Percentiles rank a stretch among this genome's conserved stretches.
phyloP scores from a whole-genome alignment of 2,888 invertebrate species.

The Tortricodes alternella region DNA sequence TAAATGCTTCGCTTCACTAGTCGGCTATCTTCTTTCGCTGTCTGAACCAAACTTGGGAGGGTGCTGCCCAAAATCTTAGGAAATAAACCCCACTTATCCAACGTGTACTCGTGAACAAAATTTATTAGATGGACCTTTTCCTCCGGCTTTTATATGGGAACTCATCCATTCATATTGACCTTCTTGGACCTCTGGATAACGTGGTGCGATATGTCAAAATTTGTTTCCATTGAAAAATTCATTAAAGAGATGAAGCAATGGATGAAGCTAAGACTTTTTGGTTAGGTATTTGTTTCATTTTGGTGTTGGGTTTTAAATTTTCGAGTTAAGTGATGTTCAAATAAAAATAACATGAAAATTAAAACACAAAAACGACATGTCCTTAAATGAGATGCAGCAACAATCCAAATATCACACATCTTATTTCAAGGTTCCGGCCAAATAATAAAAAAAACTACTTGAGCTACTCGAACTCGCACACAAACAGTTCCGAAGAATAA shows the following conservation, averaged over 20 bases:
- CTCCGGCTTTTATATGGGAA: constrained; percentile 56
- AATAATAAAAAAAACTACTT: too few relatives aligned
- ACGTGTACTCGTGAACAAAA: constrained; percentile 65
- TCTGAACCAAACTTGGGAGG: constrained; percentile 52
- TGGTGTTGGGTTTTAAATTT: not conserved
- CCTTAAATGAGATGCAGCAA: too few relatives aligned
- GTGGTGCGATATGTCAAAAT: constrained; percentile 26
- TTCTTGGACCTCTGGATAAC: constrained; percentile 31
- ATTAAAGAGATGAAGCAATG: not conserved
- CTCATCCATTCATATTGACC: constrained; percentile 65
- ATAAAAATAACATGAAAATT: too few relatives aligned
- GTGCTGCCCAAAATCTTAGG: constrained; percentile 62
- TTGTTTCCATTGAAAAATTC: constrained; percentile 14
- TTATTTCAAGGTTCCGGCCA: too few relatives aligned
- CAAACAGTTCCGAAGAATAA: too few relatives aligned
- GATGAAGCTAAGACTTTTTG: not conserved
- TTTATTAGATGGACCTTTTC: constrained; percentile 70
- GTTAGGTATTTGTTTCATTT: not conserved
- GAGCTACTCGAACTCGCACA: too few relatives aligned
- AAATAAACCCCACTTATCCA: constrained; percentile 73
- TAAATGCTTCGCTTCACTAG: constrained; percentile 33
- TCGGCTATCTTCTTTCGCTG: constrained; percentile 39
- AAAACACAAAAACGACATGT: too few relatives aligned
- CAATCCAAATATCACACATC: too few relatives aligned
- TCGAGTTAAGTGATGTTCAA: too few relatives aligned